phyloP scores from a whole-genome alignment of 2,888 invertebrate genomes.

The Lithophane ornitopus region DNA sequence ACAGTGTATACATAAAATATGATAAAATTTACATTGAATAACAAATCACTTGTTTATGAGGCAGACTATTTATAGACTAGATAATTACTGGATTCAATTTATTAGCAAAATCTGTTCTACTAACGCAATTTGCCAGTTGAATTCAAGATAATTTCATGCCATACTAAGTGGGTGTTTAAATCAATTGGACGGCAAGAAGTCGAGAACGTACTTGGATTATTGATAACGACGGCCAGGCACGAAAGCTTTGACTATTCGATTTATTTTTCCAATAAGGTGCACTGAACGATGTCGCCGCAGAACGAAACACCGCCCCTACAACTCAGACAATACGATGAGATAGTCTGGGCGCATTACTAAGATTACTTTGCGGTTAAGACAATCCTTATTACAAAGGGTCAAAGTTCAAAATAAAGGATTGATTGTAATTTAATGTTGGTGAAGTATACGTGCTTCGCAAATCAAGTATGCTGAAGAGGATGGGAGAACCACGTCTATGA shows the following conservation, averaged over 20 bases:
- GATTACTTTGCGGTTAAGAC: slow-evolving; percentile 62
- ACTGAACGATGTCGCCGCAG: slow-evolving; percentile 82
- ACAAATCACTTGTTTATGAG: slow-evolving; percentile 40
- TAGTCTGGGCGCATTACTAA: slow-evolving; percentile 77
- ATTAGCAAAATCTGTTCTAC: slow-evolving; percentile 23
- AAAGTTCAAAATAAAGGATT: slow-evolving; percentile 77
- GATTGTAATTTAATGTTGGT: slow-evolving; percentile 64
- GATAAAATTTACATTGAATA: slow-evolving; percentile 29
- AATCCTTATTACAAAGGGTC: slow-evolving; percentile 69
- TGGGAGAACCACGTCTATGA: slow-evolving; percentile 86
- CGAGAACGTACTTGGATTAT: slow-evolving; percentile 73
- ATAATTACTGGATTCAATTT: slow-evolving; percentile 36
- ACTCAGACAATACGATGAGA: slow-evolving; percentile 73
- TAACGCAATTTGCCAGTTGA: slow-evolving; percentile 43
- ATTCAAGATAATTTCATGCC: slow-evolving; percentile 48
- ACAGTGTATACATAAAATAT: slow-evolving; percentile 13
- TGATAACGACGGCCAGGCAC: slow-evolving; percentile 81
- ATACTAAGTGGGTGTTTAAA: slow-evolving; percentile 65
- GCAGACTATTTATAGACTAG: slow-evolving; percentile 27
- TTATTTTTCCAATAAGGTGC: slow-evolving; percentile 82
- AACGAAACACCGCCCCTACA: slow-evolving; percentile 85
- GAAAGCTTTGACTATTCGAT: slow-evolving; percentile 80
- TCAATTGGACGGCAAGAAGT: slow-evolving; percentile 77
- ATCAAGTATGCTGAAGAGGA: slow-evolving; percentile 89
- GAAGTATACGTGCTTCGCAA: slow-evolving; percentile 86